A percentile compares a stretch with the other conserved stretches of the same genome.
Evolutionary conservation across 2,888 invertebrate genomes (phyloP).

Genomic region (Torymus auratus): DNA sequence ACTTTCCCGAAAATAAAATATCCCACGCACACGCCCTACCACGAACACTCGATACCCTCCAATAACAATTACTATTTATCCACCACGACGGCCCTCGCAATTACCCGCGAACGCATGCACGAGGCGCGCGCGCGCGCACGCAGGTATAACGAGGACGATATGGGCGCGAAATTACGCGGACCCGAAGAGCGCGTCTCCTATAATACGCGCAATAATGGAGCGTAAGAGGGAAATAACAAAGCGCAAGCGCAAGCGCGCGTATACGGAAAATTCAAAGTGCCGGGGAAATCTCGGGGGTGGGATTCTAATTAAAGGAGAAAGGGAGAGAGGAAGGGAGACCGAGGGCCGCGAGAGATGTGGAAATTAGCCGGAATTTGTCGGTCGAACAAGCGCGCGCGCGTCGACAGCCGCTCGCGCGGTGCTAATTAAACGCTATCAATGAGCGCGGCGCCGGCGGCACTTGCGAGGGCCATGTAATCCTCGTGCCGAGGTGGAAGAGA

Average conservation of each 20-base stretch:
- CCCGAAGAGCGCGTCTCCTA: slow-evolving; percentile 19
- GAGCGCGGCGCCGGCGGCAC: slow-evolving; percentile 64
- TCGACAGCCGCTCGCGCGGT: slow-evolving; percentile 56
- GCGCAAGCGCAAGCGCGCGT: slow-evolving; percentile 8
- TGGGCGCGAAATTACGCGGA: slow-evolving; percentile 23
- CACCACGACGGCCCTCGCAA: slow-evolving; percentile 3
- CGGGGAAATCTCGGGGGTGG: slow-evolving; percentile 67
- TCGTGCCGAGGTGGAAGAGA: slow-evolving; percentile 39
- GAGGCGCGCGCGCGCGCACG: not conserved
- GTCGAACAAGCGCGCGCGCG: slow-evolving; percentile 61
- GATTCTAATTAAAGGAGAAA: slow-evolving; percentile 73
- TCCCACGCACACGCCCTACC: not conserved
- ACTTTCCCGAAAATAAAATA: slow-evolving; percentile 13
- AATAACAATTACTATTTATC: slow-evolving; percentile 44
- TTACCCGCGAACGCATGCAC: slow-evolving; percentile 25
- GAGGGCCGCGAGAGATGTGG: slow-evolving; percentile 66
- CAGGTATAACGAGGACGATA: slow-evolving; percentile 7
- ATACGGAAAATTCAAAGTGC: not conserved
- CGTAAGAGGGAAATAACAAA: slow-evolving; percentile 50
- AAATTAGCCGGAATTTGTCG: slow-evolving; percentile 73
- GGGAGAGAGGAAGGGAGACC: no score
- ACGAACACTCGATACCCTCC: slow-evolving; percentile 7
- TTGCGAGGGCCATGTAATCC: slow-evolving; percentile 61
- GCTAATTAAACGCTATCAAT: slow-evolving; percentile 73
- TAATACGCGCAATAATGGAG: slow-evolving; percentile 48